Evolutionary conservation across 1,140 invertebrate species (phyloP), one percentile per base, ranked within the genome.

Genomic region (Notospermus geniculatus): DNA sequence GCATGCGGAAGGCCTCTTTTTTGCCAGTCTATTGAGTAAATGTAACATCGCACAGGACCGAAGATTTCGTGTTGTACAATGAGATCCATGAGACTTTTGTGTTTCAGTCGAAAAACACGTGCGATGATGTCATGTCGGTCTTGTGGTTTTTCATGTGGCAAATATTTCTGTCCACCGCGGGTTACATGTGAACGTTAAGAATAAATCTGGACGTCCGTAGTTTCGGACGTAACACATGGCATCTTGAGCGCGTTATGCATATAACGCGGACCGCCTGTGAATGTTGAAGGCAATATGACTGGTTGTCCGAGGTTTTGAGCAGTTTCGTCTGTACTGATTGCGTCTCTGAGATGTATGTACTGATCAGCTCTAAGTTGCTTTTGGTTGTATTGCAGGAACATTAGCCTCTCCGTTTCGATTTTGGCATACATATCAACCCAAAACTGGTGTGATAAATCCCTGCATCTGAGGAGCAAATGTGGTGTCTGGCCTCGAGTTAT

Each of bases 111-210:
- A 69, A 85, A 86, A 11, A 86, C 82, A 65, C 83, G 61, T 41
- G 78, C 68, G 19, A 81, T 68, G 19, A 85, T 43, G 67, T 85
- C 83, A 41, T 80, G 80, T 22, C 81, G 41, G 71, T 83, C 74
- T 19, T 60, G 27, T 2, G 72, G 17, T 53, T 36, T 60, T 71
- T 82, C 65, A 7, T 62, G 50, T 46, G 64, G 61, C 9, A 70
- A 59, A 52, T 84, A 84, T 82, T 64, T 86, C 79, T 5, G 36
- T 30, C 84, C 84, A 87, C 54, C 64, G 80, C 66, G 70, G 81
- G 78, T 82, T 86, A 57, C 74, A 82, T 17, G 84, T 85, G 28
- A 85, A 80, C n/a, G n/a, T n/a, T n/a, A n/a, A n/a, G n/a, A n/a
- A n/a, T n/a, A n/a, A n/a, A n/a, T n/a, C n/a, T n/a, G 82, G 80